Conservation (phyloP, 2,113 vertebrate genomes). For the Microtus ochrogaster region DNA sequence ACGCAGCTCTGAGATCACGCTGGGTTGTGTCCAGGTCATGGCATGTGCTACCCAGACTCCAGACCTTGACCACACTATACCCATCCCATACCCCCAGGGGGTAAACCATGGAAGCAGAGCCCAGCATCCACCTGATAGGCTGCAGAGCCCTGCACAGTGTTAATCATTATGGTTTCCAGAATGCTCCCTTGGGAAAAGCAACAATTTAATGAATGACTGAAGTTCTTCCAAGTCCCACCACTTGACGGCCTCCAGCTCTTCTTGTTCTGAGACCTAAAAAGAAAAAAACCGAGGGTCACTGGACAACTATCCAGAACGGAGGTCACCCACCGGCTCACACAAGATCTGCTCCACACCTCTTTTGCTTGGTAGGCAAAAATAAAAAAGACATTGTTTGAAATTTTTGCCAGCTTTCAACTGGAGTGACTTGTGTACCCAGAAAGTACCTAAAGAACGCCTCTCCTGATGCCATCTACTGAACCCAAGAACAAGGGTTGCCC, state of each 20-base stretch:
- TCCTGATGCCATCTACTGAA: no score
- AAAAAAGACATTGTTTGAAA: background rate
- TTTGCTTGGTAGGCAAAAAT: background rate
- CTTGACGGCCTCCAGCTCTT: background rate
- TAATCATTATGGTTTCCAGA: background rate
- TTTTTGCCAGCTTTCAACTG: background rate
- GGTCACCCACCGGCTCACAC: background rate
- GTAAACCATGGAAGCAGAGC: background rate
- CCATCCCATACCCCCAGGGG: background rate
- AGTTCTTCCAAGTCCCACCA: background rate
- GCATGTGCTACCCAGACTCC: background rate
- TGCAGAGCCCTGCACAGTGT: background rate
- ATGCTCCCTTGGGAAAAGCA: background rate
- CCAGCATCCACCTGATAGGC: background rate
- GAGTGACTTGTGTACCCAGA: background rate
- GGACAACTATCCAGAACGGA: background rate
- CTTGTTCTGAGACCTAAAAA: background rate
- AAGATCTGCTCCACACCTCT: background rate
- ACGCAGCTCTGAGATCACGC: background rate
- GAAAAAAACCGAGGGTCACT: background rate
- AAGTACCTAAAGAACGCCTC: accelerated
- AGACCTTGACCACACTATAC: background rate
- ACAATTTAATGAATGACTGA: background rate
- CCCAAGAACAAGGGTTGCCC: accelerated
- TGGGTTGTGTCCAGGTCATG: background rate